Evolutionary conservation across 2,113 vertebrate genomes (phyloP).

Genomic region (Cryptomyrus ogoouensis): DNA sequence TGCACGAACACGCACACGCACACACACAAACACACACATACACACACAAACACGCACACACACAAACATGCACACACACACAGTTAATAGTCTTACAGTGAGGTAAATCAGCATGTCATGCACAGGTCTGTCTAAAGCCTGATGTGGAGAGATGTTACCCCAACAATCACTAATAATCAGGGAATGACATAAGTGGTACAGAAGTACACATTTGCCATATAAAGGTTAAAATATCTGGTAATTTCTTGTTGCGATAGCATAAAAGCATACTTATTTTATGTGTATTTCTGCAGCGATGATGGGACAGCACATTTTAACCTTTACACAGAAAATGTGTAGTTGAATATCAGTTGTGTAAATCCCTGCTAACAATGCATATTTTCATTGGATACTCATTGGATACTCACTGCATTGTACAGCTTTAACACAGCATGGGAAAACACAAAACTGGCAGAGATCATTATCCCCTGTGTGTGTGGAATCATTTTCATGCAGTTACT

Average conservation of each 20-base stretch:
- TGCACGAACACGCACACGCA: neutral
- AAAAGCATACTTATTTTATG: neutral
- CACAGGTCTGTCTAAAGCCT: neutral
- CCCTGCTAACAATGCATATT: neutral
- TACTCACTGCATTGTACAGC: too few species aligned
- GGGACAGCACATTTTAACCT: neutral
- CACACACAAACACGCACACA: neutral
- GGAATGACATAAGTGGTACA: neutral
- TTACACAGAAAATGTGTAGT: neutral
- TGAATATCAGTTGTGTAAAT: neutral
- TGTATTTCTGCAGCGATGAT: neutral
- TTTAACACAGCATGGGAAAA: neutral
- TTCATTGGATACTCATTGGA: neutral
- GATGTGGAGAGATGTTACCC: neutral
- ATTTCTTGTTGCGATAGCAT: neutral
- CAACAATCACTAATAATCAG: neutral
- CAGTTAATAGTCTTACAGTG: neutral
- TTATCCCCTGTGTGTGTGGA: neutral
- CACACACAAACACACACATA: neutral
- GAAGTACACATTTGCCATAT: neutral
- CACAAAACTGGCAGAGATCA: neutral
- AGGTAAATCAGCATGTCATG: neutral
- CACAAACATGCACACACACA: neutral
- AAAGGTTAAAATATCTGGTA: neutral
- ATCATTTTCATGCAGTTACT: neutral